A percentile compares a stretch with the other conserved stretches of the same genome.
Conservation (phyloP, 2,888 invertebrate genomes). For the Epinotia brunnichana region DNA sequence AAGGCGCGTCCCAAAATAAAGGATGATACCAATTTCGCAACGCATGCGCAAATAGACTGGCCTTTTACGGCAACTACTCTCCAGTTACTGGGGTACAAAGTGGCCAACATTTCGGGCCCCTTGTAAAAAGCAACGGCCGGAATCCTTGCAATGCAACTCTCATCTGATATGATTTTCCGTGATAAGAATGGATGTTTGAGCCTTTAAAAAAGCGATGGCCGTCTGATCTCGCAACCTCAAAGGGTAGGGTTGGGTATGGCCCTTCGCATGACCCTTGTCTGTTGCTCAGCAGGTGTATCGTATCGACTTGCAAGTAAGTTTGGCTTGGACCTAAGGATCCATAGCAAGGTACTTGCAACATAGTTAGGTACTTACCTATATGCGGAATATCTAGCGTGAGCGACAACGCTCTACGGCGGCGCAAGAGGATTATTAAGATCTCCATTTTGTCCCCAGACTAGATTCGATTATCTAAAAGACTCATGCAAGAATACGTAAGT, state of each 20-base stretch:
- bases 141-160: not conserved
- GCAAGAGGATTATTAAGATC: not conserved
- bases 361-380: too few relatives aligned
- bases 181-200: not conserved
- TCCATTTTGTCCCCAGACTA: not conserved
- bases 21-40: slow-evolving; percentile 66
- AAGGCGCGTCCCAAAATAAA: slow-evolving; percentile 48
- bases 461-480: too few relatives aligned
- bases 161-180: not conserved
- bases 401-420: not conserved
- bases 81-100: slow-evolving; percentile 7
- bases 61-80: slow-evolving; percentile 37
- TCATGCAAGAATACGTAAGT: too few relatives aligned
- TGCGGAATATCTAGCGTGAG: not conserved
- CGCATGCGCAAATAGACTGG: slow-evolving; percentile 46
- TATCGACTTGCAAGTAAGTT: too few relatives aligned
- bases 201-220: not conserved
- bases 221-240: not conserved
- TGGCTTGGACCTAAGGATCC: not conserved
- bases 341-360: not conserved
- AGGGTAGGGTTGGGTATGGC: too few relatives aligned
- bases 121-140: not conserved
- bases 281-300: too few relatives aligned
- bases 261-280: not conserved
- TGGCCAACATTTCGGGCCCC: not conserved